These are phyloP conservation scores for Cebuella pygmaea DNA, from an alignment of 2,797 vertebrate species.

Conservation along the genomic window DNA sequence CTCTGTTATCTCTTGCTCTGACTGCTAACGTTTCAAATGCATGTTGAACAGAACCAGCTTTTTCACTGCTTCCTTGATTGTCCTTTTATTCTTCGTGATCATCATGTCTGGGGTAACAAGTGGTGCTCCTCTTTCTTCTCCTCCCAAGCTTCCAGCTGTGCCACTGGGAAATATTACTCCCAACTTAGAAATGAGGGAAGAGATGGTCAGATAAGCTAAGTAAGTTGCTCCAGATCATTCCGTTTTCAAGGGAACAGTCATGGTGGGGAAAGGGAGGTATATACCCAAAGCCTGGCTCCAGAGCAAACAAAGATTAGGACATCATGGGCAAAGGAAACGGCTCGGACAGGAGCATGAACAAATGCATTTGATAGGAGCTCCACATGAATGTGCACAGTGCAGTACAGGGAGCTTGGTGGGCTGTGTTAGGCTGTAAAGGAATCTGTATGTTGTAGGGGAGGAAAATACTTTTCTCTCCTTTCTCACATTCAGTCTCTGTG, in stretches of 20 bases:
- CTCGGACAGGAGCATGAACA: background rate
- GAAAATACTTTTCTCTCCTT: background rate
- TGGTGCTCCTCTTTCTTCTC: too few relatives aligned
- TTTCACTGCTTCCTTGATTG: background rate
- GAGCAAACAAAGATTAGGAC: background rate
- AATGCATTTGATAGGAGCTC: accelerated
- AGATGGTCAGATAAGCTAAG: background rate
- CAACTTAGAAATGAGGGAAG: background rate
- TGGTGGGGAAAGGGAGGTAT: background rate
- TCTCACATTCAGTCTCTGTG: background rate
- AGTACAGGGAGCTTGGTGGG: background rate
- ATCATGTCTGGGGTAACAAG: accelerated
- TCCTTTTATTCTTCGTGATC: too few relatives aligned
- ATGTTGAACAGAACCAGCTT: background rate
- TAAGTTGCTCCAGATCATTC: background rate
- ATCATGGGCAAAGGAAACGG: background rate
- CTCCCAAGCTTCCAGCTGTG: background rate
- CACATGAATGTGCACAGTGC: accelerated
- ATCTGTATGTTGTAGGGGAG: background rate
- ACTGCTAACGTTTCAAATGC: background rate
- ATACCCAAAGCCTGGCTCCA: background rate
- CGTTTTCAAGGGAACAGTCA: background rate
- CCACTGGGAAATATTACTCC: background rate
- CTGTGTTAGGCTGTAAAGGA: too few relatives aligned
- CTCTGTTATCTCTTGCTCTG: background rate